These are phyloP conservation scores for Amyelois transitella DNA, from an alignment of 1,140 invertebrate genomes.

Conservation along the genomic window DNA sequence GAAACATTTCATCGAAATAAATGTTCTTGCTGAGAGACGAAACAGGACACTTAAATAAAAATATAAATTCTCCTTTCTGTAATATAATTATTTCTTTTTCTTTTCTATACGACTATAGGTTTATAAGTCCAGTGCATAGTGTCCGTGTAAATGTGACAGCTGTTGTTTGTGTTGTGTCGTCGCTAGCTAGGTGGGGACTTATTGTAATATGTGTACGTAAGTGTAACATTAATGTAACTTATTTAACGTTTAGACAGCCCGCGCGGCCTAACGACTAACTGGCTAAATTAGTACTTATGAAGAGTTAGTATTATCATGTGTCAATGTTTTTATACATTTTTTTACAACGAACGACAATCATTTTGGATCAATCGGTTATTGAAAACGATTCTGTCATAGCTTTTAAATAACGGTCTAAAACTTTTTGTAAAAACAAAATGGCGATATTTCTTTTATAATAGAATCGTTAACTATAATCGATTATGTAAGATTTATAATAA, in stretches of 20 bases:
- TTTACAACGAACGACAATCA: slow-evolving; percentile 45
- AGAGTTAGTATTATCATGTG: slow-evolving; percentile 46
- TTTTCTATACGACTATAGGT: neutral
- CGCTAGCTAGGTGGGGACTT: slow-evolving; percentile 11
- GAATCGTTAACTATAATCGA: neutral
- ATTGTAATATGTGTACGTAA: neutral
- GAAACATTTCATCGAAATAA: too few species aligned
- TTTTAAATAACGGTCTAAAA: neutral
- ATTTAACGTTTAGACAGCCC: neutral
- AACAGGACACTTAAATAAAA: too few species aligned
- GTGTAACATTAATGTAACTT: slow-evolving; percentile 5
- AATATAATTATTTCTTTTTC: neutral
- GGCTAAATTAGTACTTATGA: slow-evolving; percentile 45
- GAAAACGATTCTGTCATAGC: neutral
- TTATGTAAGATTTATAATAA: slow-evolving; percentile 1
- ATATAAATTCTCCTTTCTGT: too few species aligned
- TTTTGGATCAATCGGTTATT: neutral
- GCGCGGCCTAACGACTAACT: neutral
- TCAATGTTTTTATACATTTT: slow-evolving; percentile 66
- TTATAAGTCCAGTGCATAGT: neutral
- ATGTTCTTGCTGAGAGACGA: too few species aligned
- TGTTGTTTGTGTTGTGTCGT: slow-evolving; percentile 1
- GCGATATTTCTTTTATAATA: neutral
- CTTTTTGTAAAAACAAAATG: neutral
- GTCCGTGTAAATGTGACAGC: neutral